These are phyloP conservation scores for Panulirus ornatus DNA, from an alignment of 1,140 invertebrate species.

Conservation along the genomic window DNA sequence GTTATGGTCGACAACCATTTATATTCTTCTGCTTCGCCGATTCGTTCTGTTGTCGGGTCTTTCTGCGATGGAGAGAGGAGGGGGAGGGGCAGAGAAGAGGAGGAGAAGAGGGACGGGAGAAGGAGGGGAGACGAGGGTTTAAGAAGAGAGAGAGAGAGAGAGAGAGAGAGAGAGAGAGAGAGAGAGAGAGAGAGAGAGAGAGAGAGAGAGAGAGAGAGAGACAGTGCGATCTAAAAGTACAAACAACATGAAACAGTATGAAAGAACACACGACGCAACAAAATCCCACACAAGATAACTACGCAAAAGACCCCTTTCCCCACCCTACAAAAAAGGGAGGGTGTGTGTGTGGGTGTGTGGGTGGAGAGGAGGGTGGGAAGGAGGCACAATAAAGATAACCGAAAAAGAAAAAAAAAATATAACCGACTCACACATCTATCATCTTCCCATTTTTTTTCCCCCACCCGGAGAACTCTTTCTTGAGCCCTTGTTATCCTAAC, in stretches of 20 bases:
- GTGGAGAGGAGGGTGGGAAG: neutral
- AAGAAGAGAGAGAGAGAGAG: neutral
- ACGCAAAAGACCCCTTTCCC: neutral
- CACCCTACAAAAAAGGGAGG: neutral
- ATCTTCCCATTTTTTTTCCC: neutral
- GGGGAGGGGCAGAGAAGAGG: neutral
- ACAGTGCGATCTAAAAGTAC: neutral
- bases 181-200: neutral
- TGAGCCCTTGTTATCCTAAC: neutral
- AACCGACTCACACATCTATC: too few species aligned
- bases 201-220: neutral
- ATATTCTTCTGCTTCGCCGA: too few species aligned
- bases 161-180: constrained; percentile 20
- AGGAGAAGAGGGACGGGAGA: neutral
- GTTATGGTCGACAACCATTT: too few species aligned
- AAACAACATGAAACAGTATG: neutral
- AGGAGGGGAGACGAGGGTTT: neutral
- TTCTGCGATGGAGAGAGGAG: neutral
- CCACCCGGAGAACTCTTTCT: neutral
- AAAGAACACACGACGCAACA: neutral
- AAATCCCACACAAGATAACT: neutral
- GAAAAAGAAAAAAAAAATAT: neutral
- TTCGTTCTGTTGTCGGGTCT: too few species aligned
- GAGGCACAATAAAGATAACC: neutral
- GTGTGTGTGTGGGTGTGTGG: neutral